Percentiles rank a stretch among this genome's conserved stretches.
Conservation (phyloP, 2,113 vertebrate genomes). For the Carollia perspicillata region DNA sequence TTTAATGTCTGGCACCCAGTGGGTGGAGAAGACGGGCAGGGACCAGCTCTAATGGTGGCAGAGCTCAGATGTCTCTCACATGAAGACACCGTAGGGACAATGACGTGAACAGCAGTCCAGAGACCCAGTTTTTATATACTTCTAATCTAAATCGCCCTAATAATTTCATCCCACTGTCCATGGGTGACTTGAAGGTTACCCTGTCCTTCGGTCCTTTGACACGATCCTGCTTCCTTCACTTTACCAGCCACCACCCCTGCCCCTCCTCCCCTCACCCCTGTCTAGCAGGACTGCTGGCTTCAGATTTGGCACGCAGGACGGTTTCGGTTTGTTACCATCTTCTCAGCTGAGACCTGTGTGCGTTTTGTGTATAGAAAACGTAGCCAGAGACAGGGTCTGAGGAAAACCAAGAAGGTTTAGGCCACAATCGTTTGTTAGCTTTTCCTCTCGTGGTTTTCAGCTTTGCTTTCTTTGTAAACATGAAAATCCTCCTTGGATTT, state of each 20-base stretch:
- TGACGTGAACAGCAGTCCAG: neutral
- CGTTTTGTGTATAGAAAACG: neutral
- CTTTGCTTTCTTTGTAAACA: neutral
- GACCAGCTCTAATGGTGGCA: fast-evolving
- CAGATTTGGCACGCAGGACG: too few relatives aligned
- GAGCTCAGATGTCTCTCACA: neutral
- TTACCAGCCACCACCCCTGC: too few relatives aligned
- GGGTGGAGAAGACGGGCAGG: neutral
- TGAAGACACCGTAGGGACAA: neutral
- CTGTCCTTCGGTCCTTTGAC: neutral
- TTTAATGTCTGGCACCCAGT: neutral
- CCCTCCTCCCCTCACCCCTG: fast-evolving
- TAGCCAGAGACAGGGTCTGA: neutral
- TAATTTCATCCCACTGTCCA: neutral
- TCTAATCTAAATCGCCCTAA: neutral
- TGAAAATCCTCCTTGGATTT: neutral
- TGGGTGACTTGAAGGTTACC: neutral
- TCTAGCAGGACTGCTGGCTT: neutral
- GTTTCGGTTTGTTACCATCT: too few relatives aligned
- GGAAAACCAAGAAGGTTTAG: neutral
- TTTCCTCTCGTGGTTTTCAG: neutral
- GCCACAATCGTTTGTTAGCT: neutral
- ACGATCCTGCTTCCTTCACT: neutral
- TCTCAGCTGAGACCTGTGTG: neutral
- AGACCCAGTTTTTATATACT: neutral